phyloP scores from a whole-genome alignment of 2,888 invertebrate species.

The Phymatocera aterrima region DNA sequence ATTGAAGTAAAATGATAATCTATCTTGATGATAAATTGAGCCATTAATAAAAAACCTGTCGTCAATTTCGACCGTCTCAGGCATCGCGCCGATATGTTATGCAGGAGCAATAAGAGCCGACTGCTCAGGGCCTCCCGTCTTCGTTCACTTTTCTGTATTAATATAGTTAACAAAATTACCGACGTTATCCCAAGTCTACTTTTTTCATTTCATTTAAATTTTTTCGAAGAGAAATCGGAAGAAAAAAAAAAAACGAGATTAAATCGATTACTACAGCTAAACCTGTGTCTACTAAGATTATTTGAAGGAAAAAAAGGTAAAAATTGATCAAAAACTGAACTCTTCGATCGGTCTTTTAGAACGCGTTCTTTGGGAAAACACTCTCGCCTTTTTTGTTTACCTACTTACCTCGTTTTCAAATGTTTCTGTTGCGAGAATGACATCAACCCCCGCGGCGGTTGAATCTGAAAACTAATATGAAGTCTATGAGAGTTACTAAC shows the following conservation, averaged over 20 bases:
- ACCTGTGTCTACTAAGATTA: too few species aligned
- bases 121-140: not conserved
- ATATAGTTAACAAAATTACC: not conserved
- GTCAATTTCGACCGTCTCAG: not conserved
- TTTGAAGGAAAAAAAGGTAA: not conserved
- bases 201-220: not conserved
- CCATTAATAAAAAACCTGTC: not conserved
- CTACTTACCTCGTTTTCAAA: too few species aligned
- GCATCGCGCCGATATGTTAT: not conserved
- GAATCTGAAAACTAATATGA: too few species aligned
- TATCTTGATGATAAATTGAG: conserved; percentile 5
- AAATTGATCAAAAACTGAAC: too few species aligned
- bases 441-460: too few species aligned
- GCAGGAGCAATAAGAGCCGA: not conserved
- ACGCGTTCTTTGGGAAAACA: too few species aligned
- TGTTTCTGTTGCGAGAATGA: too few species aligned
- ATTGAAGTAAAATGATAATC: not conserved
- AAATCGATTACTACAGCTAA: not conserved
- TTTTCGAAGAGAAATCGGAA: not conserved
- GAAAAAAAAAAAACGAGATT: not conserved
- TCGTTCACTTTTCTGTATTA: not conserved
- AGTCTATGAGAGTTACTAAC: not conserved
- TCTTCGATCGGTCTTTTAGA: too few species aligned
- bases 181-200: too few species aligned
- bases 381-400: too few species aligned